Evolutionary conservation across 2,888 invertebrate species (phyloP), one percentile per base, ranked within the genome.

Genomic region (Doris montereyensis): DNA sequence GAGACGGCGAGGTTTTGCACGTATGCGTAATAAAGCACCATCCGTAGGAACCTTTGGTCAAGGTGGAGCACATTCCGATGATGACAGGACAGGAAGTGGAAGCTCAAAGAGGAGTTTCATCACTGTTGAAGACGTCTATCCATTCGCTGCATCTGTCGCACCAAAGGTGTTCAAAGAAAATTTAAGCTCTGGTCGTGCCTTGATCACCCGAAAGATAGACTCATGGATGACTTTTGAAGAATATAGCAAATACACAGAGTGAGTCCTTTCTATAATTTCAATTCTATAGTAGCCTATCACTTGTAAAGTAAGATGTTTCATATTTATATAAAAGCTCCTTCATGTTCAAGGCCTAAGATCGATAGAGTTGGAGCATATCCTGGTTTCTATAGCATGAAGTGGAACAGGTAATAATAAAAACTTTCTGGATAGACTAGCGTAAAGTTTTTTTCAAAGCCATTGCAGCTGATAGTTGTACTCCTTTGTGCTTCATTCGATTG

Each of bases 181-280:
- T 32, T 79, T 90, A 80, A 89, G 89, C 10, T 89, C 90, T 3
- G 90, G 90, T 1, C 83, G 85, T 30, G 90, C 90, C 1, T 78
- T 87, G 1, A 86, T 90, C 21, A 77, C 84, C 10, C 80, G 87
- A 13, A 84, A 85, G 76, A 86, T 88, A 0, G 87, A 90, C 83
- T 88, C 88, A 80, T 90, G 90, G 90, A 88, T 90, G 88, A 86
- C 88, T 0, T 90, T 89, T 85, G 90, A 90, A 77, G 88, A 90
- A 76, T 90, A 90, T 83, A 88, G 87, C 57, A 83, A 81, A 76
- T 81, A 90, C 2, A 90, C 89, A 30, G 85, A 85, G 88, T 88
- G 84, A 80, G 79, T 81, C 17, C n/a, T n/a, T n/a, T n/a, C n/a
- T n/a, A 58, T 1, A 13, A 21, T 58, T 67, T 26, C 24, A 52